Evolutionary conservation across 2,113 vertebrate species (phyloP), one percentile per base, ranked within the genome.

Genomic region (Ctenodactylus gundi): DNA sequence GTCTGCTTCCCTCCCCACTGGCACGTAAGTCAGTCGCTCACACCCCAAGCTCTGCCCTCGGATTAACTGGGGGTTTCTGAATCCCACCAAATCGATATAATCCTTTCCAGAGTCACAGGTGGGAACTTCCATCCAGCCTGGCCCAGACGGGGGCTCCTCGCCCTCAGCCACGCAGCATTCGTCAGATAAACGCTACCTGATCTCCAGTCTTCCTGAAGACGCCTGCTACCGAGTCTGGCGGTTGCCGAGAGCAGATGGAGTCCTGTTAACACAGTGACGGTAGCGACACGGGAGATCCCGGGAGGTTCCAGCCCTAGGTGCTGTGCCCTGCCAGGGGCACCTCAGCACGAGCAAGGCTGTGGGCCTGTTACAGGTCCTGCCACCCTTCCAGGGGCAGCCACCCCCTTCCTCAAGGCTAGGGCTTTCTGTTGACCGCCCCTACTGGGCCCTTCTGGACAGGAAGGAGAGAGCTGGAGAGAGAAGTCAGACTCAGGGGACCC

Each of bases 151-250:
- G 73, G 25, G 39, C 78, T 82, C 39, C 68, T 70, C 67, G 27
- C 39, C 27, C 41, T 72, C 34, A 68, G 65, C 60, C 18, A n/a
- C 67, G 41, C 44, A n/a, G 27, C 82, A 27, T 31, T 64, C 78
- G 88, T 70, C 77, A 31, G 70, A 82, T 36, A 90, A 65, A 85
- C 23, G 34, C 41, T 83, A 78, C 81, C 41, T 57, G 27, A 92
- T 36, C 20, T 67, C 57, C 64, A 64, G 10, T 70, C 65, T 89
- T 39, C 88, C 39, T 83, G 36, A 53, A 76, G 85, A 82, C 31
- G n/a, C n/a, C 17, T 55, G 68, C 17, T 3, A 9, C 41, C 18
- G 12, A 89, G 13, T 15, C 39, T 64, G 87, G 41, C 25, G 4
- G 1, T 83, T 25, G 29, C 13, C 77, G 31, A 25, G 65, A 81